Evolutionary conservation across 2,113 vertebrate species (phyloP), one percentile per base, ranked within the genome.

Genomic region (Eleginops maclovinus): DNA sequence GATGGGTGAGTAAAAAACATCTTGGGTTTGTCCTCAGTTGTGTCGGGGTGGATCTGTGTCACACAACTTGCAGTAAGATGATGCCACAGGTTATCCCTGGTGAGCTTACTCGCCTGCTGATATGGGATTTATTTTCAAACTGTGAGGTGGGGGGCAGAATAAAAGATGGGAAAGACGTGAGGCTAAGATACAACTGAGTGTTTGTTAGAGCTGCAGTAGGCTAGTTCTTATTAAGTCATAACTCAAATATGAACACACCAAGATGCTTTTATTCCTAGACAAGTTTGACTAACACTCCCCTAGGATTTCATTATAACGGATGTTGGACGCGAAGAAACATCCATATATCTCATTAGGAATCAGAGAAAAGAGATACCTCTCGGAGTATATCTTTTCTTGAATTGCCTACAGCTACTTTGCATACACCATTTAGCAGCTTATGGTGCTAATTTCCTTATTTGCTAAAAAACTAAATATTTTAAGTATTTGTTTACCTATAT

Each of bases 1-100:
- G 53, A 36, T 36, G 8, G 1, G 46, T 54, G 19, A n/a, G n/a
- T 19, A 1, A 21, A 80, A 50, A 31, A 59, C 21, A 55, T 73
- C 36, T 26, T 24, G 1, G 36, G 36, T 51, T 54, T 70, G 24
- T n/a, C 41, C 22, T 68, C 43, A 17, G 58, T 70, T 36, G 5
- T 71, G 41, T 68, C 58, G 21, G 21, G n/a, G 43, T 43, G 36
- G 14, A 67, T 77, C 50, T 26, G 2, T 4, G 4, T 74, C 46
- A 9, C 55, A 54, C 26, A 16, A 73, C 22, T 47, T 60, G 55
- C 2, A 7, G 14, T 54, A 79, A 47, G 31, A n/a, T 55, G 24
- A 36, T 26, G 55, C 78, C 70, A 49, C 4, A 41, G 26, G 17
- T 61, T 40, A 61, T 50, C 36, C 14, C 21, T 11, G n/a, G n/a